These are phyloP conservation scores for Psephotus haematonotus DNA, from an alignment of 2,113 vertebrate species.

Conservation along the genomic window DNA sequence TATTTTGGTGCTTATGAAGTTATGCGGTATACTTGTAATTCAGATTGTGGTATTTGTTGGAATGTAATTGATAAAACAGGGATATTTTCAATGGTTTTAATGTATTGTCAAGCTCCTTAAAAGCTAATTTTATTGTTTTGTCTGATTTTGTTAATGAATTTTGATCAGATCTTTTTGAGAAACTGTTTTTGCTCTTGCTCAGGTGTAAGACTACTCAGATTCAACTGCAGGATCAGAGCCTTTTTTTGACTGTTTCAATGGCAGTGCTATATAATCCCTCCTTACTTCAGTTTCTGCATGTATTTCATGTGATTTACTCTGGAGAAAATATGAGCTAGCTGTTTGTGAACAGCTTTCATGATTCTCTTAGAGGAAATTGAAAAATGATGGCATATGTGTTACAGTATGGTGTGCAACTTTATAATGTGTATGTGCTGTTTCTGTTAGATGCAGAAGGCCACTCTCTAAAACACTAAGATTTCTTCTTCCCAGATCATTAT, in stretches of 20 bases:
- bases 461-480: neutral
- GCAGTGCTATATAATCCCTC: neutral
- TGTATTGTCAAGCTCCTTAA: neutral
- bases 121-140: neutral
- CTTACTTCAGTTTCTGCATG: neutral
- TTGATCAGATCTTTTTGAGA: neutral
- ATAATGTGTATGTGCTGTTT: neutral
- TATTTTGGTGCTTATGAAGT: neutral
- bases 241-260: neutral
- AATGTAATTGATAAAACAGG: neutral
- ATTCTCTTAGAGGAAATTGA: neutral
- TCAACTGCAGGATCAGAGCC: neutral
- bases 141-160: constrained; percentile 8
- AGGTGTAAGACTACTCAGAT: neutral
- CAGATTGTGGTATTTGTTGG: neutral
- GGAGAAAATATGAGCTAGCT: neutral
- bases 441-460: neutral
- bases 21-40: neutral
- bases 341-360: neutral
- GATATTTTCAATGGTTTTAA: neutral
- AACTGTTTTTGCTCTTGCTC: neutral
- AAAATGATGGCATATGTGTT: neutral
- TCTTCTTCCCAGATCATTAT: neutral
- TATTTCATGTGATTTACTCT: neutral
- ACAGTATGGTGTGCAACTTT: neutral